Conservation (phyloP, 2,888 invertebrate genomes). For the Dryocosmus kuriphilus region DNA sequence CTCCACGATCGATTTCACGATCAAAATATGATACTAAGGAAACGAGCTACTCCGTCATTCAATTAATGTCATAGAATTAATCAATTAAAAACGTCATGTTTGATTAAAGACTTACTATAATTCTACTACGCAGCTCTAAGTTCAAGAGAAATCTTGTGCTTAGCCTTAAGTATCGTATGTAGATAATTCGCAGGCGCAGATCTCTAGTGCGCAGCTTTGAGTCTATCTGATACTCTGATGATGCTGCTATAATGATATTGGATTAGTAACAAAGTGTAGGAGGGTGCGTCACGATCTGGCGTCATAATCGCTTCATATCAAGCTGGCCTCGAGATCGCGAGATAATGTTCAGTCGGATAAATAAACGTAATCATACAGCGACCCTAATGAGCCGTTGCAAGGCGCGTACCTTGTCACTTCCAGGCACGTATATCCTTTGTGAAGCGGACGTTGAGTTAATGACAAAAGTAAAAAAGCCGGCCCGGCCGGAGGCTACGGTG, state of each 20-base stretch:
- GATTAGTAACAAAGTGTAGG: constrained; percentile 25
- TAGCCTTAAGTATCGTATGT: not conserved
- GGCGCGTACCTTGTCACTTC: constrained; percentile 55
- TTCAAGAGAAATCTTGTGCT: no score
- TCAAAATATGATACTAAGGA: not conserved
- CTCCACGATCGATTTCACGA: constrained; percentile 5
- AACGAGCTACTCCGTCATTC: not conserved
- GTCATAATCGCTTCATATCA: constrained; percentile 33
- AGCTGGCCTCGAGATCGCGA: constrained; percentile 17
- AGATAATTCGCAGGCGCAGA: not conserved
- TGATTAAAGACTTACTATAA: not conserved
- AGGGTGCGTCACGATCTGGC: constrained; percentile 26
- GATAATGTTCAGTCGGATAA: constrained; percentile 36
- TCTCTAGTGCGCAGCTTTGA: not conserved
- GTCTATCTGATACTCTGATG: not conserved
- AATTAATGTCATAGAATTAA: constrained; percentile 1
- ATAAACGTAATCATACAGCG: constrained; percentile 54
- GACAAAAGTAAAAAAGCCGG: constrained; percentile 24
- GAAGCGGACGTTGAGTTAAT: constrained; percentile 31
- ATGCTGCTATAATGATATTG: not conserved
- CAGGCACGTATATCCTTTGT: constrained; percentile 26
- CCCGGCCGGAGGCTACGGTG: not conserved
- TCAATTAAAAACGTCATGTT: not conserved
- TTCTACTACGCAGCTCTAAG: not conserved
- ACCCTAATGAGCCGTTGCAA: constrained; percentile 60